These are phyloP conservation scores for Gymnoscopelus microlampas DNA, from an alignment of 2,797 vertebrate species.

Conservation along the genomic window DNA sequence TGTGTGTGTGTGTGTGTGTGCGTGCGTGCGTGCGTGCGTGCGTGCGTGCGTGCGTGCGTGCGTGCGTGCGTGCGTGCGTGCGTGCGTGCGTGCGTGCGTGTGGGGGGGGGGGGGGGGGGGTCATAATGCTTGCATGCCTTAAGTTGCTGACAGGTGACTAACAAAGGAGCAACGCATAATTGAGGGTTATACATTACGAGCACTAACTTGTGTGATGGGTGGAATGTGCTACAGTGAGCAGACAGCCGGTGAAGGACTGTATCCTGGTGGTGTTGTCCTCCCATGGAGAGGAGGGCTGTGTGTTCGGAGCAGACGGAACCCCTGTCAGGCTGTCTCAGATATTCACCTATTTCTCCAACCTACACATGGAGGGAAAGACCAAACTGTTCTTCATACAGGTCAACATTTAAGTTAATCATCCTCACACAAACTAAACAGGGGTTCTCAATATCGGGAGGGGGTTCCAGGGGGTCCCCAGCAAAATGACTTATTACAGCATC, in stretches of 20 bases:
- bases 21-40: too few relatives aligned
- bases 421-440: too few relatives aligned
- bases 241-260: constrained; percentile 63
- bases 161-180: background rate
- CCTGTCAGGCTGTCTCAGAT: constrained; percentile 59
- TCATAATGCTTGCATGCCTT: background rate
- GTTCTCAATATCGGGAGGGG: too few relatives aligned
- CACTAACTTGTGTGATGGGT: background rate
- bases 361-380: constrained; percentile 63
- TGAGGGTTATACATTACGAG: too few relatives aligned
- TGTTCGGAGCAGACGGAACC: constrained; percentile 67
- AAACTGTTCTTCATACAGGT: constrained; percentile 81
- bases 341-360: constrained; percentile 69
- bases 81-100: background rate
- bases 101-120: too few relatives aligned
- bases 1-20: too few relatives aligned
- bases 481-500: too few relatives aligned
- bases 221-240: constrained; percentile 57
- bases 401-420: background rate
- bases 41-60: too few relatives aligned
- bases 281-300: constrained; percentile 72
- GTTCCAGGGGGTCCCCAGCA: too few relatives aligned
- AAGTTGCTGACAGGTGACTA: background rate
- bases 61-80: too few relatives aligned
- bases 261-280: constrained; percentile 82